Evolutionary conservation across 2,888 invertebrate genomes (phyloP), one percentile per base, ranked within the genome.

Genomic region (Thera britannica): DNA sequence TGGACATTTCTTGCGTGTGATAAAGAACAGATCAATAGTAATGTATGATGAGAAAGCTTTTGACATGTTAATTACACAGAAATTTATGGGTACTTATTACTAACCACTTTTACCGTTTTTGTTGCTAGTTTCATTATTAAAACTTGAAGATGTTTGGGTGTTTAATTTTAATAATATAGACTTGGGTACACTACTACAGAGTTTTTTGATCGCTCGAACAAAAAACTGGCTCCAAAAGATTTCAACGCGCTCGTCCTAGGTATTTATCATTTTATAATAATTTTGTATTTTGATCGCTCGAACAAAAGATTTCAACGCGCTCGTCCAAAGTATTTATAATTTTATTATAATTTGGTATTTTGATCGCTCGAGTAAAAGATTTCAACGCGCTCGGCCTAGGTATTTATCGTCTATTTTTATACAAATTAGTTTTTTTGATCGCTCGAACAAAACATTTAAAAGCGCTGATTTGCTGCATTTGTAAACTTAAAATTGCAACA

Each of bases 231-330:
- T 23, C 46, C 38, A 70, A 72, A 68, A 73, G 71, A 72, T 62
- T 63, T 73, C 61, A 72, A 75, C 71, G 75, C 69, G 72, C 65
- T 59, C 51, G 44, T 52, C 51, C 36, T 54, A 36, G 56, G 57
- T 46, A 49, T 58, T 67, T 54, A 46, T 23, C 0, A 23, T 52
- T 41, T 52, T 8, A 23, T 23, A 38, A 38, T 52, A 9, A 12
- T 49, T 49, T 3, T 38, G 6, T 58, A 38, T 38, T 46, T 9
- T 41, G 55, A 62, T 70, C 41, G 34, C 56, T 55, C 57, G 38
- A 60, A 52, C 38, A 70, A 72, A 68, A 73, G 71, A 72, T 62
- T 63, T 73, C 61, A 72, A 75, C 71, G 75, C 69, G 72, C 65
- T 59, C 51, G 44, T 52, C 51, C 36, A 48, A 36, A 51, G 57